phyloP scores from a whole-genome alignment of 2,888 invertebrate genomes.

The Lymantria dispar region DNA sequence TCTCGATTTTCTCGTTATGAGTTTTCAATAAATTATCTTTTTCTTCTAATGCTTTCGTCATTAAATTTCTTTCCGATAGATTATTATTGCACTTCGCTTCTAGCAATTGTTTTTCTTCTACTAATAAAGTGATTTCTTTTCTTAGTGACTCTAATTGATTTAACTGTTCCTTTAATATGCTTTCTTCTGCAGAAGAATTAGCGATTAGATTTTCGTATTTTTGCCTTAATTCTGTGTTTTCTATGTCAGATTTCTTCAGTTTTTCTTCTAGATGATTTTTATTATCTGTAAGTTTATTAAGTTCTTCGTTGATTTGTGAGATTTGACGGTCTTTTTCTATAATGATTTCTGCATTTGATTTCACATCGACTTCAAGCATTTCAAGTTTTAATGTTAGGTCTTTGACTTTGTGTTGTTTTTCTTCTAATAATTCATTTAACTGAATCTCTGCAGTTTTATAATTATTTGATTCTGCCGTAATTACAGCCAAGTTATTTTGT shows the following conservation, averaged over 20 bases:
- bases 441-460: constrained; percentile 51
- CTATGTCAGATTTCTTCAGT: constrained; percentile 59
- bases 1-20: constrained; percentile 50
- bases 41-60: constrained; percentile 55
- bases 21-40: constrained; percentile 59
- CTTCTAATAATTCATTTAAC: constrained; percentile 51
- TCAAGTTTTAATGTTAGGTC: constrained; percentile 67
- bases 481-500: constrained; percentile 48
- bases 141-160: constrained; percentile 58
- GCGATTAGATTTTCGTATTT: constrained; percentile 67
- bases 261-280: constrained; percentile 76
- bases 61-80: constrained; percentile 44
- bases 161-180: constrained; percentile 63
- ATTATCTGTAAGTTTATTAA: constrained; percentile 58
- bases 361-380: constrained; percentile 72
- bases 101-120: constrained; percentile 59
- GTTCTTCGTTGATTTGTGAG: constrained; percentile 58
- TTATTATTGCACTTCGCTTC: constrained; percentile 55
- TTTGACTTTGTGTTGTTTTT: constrained; percentile 66
- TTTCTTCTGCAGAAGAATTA: constrained; percentile 69
- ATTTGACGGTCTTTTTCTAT: constrained; percentile 77
- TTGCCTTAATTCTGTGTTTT: constrained; percentile 62
- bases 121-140: constrained; percentile 54
- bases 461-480: constrained; percentile 54
- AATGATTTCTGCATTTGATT: constrained; percentile 69